These are phyloP conservation scores for Sebastiscus tertius DNA, from an alignment of 2,797 vertebrate species.

Conservation along the genomic window DNA sequence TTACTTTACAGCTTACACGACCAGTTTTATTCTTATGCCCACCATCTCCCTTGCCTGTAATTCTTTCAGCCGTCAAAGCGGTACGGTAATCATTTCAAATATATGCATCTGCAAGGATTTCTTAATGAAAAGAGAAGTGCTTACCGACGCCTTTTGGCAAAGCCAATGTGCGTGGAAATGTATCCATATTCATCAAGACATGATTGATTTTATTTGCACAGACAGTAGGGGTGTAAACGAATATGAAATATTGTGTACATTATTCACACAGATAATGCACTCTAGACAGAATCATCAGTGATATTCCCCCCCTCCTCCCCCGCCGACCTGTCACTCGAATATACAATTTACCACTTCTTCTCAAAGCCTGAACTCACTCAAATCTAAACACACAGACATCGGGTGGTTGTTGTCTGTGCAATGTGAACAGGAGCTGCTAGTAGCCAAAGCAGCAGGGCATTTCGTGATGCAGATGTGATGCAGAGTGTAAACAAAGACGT, in stretches of 20 bases:
- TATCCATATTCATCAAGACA: not conserved
- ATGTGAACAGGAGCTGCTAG: not conserved
- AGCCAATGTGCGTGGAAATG: not conserved
- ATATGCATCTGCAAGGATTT: constrained; percentile 51
- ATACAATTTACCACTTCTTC: not conserved
- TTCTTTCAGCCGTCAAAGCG: constrained; percentile 13
- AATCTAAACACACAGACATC: not conserved
- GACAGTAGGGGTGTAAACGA: not conserved
- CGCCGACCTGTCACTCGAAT: not conserved
- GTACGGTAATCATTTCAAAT: constrained; percentile 41
- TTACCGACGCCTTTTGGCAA: not conserved
- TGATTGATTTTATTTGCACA: constrained; percentile 18
- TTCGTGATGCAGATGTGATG: not conserved
- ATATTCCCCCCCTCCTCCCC: not conserved
- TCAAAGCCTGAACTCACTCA: too few species aligned
- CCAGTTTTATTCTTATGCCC: constrained; percentile 34
- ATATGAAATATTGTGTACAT: not conserved
- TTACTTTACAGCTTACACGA: constrained; percentile 47
- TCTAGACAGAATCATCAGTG: not conserved
- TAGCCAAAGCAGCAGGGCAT: not conserved
- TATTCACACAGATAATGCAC: not conserved
- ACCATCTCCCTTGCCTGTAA: constrained; percentile 1
- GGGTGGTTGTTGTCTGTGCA: not conserved
- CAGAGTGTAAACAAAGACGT: not conserved
- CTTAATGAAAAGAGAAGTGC: constrained; percentile 43